Conservation (phyloP, 2,113 vertebrate species). For the Epinephelus moara region DNA sequence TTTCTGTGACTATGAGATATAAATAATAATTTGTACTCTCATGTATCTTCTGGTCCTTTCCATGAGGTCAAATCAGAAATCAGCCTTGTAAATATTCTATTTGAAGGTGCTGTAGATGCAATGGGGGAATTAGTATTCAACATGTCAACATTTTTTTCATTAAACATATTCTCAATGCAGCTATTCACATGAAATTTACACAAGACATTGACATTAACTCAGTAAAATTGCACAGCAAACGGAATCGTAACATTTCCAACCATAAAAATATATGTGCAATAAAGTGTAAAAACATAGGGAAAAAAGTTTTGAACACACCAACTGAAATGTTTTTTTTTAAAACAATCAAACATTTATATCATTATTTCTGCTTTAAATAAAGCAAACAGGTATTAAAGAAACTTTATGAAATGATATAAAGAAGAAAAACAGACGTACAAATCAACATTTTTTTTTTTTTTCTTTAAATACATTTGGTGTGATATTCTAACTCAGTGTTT, state of each 20-base stretch:
- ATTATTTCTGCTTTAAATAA: conserved; percentile 62
- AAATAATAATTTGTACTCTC: conserved; percentile 21
- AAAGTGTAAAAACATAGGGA: too few species aligned
- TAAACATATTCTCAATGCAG: too few species aligned
- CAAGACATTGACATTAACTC: too few species aligned
- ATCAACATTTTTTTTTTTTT: conserved; percentile 34
- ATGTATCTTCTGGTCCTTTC: not conserved
- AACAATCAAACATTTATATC: not conserved
- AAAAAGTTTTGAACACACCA: too few species aligned
- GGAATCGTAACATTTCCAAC: too few species aligned
- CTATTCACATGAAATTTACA: too few species aligned
- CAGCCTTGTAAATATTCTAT: not conserved
- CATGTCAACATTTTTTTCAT: too few species aligned
- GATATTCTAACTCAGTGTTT: not conserved
- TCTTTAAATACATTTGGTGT: conserved; percentile 16
- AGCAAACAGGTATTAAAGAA: conserved; percentile 47
- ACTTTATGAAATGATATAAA: conserved; percentile 41
- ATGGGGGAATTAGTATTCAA: too few species aligned
- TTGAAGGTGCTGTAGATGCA: not conserved
- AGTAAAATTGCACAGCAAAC: too few species aligned
- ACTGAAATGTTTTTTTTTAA: not conserved
- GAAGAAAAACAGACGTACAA: conserved; percentile 61
- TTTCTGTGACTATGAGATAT: conserved; percentile 6
- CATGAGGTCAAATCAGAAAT: not conserved
- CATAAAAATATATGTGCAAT: too few species aligned